Evolutionary conservation across 2,888 invertebrate genomes (phyloP).

Genomic region (Heliconius sara): DNA sequence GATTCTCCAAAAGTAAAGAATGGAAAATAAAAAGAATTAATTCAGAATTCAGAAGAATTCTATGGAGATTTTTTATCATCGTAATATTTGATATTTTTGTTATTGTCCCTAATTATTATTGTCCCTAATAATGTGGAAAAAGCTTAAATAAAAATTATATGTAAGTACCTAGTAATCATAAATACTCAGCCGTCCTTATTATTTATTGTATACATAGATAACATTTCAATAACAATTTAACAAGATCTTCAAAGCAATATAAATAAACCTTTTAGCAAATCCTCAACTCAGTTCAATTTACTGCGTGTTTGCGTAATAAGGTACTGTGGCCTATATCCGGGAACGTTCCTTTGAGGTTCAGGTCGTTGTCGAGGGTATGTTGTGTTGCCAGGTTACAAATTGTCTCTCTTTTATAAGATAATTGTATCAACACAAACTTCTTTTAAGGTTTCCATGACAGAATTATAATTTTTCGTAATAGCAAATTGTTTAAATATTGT

Average conservation of each 20-base stretch:
- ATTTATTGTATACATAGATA: not conserved
- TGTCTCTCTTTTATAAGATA: not conserved
- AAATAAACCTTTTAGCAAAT: slow-evolving; percentile 20
- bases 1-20: too few species aligned
- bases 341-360: slow-evolving; percentile 49
- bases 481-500: not conserved
- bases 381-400: slow-evolving; percentile 32
- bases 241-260: slow-evolving; percentile 2
- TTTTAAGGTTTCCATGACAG: not conserved
- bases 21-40: not conserved
- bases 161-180: not conserved
- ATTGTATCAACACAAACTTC: not conserved
- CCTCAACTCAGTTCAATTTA: slow-evolving; percentile 6
- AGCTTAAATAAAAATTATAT: not conserved
- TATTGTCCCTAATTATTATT: not conserved
- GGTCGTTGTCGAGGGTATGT: slow-evolving; percentile 56
- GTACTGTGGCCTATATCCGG: slow-evolving; percentile 51
- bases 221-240: not conserved
- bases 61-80: not conserved
- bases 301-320: slow-evolving; percentile 32
- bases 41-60: too few species aligned
- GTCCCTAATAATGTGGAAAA: not conserved
- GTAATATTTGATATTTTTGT: not conserved
- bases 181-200: not conserved
- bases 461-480: not conserved